Percentiles rank a stretch among this genome's conserved stretches.
Conservation (phyloP, 2,888 invertebrate species). For the Sarcophaga caerulescens region DNA sequence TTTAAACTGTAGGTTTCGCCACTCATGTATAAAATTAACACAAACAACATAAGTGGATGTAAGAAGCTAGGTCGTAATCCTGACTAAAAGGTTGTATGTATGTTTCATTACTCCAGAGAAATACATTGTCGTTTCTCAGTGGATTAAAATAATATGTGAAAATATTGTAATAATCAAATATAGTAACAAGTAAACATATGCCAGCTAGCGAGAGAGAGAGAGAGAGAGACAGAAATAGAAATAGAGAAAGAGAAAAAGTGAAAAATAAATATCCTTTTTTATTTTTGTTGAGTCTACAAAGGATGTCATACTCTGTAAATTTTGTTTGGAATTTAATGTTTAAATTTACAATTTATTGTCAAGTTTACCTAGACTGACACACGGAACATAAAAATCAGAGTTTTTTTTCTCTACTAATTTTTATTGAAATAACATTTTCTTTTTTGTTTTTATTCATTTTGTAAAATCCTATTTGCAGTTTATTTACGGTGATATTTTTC, state of each 20-base stretch:
- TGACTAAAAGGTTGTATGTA: too few species aligned
- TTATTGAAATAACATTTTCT: background rate
- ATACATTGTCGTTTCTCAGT: background rate
- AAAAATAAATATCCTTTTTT: background rate
- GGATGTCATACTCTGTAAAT: constrained; percentile 57
- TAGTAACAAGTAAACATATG: background rate
- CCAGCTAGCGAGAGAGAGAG: background rate
- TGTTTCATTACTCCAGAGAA: background rate
- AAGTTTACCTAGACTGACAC: constrained; percentile 57
- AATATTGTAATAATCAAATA: background rate
- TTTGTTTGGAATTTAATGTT: constrained; percentile 61
- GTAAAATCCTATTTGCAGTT: constrained; percentile 14
- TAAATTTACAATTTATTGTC: constrained; percentile 65
- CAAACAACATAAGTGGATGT: too few species aligned
- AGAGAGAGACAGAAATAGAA: constrained; percentile 7
- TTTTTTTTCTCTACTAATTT: constrained; percentile 1
- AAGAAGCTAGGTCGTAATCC: too few species aligned
- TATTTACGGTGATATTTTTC: constrained; percentile 39
- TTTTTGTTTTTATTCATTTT: background rate
- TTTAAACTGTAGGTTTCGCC: too few species aligned
- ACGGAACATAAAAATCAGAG: background rate
- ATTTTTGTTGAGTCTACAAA: constrained; percentile 54
- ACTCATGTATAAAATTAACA: too few species aligned
- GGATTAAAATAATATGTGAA: background rate
- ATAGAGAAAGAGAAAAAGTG: background rate